Evolutionary conservation across 1,140 invertebrate genomes (phyloP), one percentile per base, ranked within the genome.

Genomic region (Drosophila truncata): DNA sequence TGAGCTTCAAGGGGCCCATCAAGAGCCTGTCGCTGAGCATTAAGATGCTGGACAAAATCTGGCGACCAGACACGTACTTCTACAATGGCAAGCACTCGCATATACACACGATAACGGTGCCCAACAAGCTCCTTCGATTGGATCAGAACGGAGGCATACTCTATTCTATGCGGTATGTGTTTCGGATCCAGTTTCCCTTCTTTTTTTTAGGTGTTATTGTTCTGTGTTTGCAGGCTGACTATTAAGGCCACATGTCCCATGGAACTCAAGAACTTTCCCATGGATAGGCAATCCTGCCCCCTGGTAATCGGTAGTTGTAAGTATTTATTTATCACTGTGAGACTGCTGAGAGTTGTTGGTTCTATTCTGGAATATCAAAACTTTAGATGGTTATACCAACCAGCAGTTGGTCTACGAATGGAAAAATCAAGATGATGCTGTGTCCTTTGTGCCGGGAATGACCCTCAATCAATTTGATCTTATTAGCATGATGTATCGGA

Each of bases 211-310:
- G 8, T 35, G 0, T 29, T 4, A 11, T 10, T 10, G 9, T 10
- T n/a, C 8, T 9, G 14, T 14, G 3, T 65, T 65, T 61, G 27
- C 92, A 98, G 99, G 92, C 93, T 99, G 84, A 99, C 99, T 13
- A 98, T 99, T 65, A 98, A 98, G 93, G 98, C 98, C 3, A 98
- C 97, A 73, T 99, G 99, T 93, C 98, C 98, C 7, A 99, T 99
- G 98, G 97, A 98, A 87, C 93, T 99, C 35, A 95, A 97, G 80
- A 97, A 98, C 91, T 99, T 99, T 94, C 99, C 99, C 5, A 99
- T 99, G 97, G 98, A 99, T 93, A 95, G 96, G 25, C 98, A 98
- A 91, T 97, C 96, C 1, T 99, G 98, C 93, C 98, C 98, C 14
- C 94, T 99, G 11, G 96, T 97, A 78, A 94, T 99, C 44, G 98